Evolutionary conservation across 2,888 invertebrate genomes (phyloP).

Genomic region (Campoplex nolae): DNA sequence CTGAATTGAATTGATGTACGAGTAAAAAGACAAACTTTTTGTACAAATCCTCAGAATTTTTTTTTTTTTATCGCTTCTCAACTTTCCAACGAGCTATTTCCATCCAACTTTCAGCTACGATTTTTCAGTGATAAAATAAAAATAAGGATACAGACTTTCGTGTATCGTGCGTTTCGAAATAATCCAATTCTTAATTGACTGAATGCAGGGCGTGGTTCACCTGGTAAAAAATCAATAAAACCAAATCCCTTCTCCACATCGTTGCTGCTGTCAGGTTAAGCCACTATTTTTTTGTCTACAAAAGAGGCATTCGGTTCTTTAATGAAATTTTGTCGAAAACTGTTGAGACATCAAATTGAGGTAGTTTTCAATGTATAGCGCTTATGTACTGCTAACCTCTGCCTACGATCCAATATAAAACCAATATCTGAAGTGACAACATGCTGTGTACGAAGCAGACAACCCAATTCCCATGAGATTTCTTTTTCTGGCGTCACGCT

Average conservation of each 20-base stretch:
- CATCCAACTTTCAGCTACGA: neutral
- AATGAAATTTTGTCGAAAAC: slow-evolving; percentile 16
- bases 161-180: slow-evolving; percentile 14
- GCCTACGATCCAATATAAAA: slow-evolving; percentile 77
- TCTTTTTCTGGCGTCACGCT: slow-evolving; percentile 32
- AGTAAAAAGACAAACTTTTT: neutral
- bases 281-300: slow-evolving; percentile 1
- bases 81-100: neutral
- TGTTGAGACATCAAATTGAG: slow-evolving; percentile 21
- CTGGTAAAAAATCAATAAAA: slow-evolving; percentile 79
- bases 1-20: neutral
- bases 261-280: neutral
- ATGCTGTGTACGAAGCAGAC: slow-evolving; percentile 36
- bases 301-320: neutral
- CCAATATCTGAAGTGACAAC: slow-evolving; percentile 77
- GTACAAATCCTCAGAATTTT: too few species aligned
- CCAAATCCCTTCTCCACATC: slow-evolving; percentile 69
- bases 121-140: neutral
- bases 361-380: slow-evolving; percentile 36
- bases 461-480: slow-evolving; percentile 55
- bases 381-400: slow-evolving; percentile 24
- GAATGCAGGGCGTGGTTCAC: slow-evolving; percentile 79
- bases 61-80: too few species aligned
- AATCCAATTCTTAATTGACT: slow-evolving; percentile 71
- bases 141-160: slow-evolving; percentile 12